These are phyloP conservation scores for Argya squamiceps DNA, from an alignment of 2,797 vertebrate genomes.

Conservation along the genomic window DNA sequence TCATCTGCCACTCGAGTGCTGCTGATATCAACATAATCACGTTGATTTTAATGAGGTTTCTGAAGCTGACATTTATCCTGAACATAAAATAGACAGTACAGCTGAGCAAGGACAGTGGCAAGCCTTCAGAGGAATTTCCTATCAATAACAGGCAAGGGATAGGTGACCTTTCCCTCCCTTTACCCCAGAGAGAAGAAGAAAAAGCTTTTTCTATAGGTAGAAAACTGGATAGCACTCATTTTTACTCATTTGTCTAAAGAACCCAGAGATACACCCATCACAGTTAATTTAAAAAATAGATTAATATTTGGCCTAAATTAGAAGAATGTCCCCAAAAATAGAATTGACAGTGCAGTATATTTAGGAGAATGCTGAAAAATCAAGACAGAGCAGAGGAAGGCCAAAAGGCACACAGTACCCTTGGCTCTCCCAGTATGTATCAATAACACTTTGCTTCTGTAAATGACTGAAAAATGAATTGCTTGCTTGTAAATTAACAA, in stretches of 20 bases:
- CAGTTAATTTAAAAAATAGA: not conserved
- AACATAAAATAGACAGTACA: not conserved
- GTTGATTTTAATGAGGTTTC: not conserved
- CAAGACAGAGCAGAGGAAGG: not conserved
- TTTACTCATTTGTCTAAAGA: not conserved
- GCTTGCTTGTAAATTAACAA: constrained; percentile 30
- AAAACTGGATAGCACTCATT: not conserved
- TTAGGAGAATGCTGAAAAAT: not conserved
- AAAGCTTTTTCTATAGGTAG: not conserved
- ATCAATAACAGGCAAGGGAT: not conserved
- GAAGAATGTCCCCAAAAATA: not conserved
- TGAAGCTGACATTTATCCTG: not conserved
- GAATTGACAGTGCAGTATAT: not conserved
- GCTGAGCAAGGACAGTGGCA: not conserved
- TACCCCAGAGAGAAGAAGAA: not conserved
- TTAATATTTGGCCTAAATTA: not conserved
- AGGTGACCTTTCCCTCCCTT: not conserved
- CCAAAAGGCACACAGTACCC: not conserved
- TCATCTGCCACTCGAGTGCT: not conserved
- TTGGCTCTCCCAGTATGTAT: not conserved
- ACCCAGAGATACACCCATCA: not conserved
- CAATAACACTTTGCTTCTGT: not conserved
- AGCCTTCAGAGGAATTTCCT: not conserved
- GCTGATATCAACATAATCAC: too few relatives aligned
- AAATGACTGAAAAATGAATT: constrained; percentile 7